Evolutionary conservation across 2,888 invertebrate genomes (phyloP).

Genomic region (Reticulitermes lucifugus): DNA sequence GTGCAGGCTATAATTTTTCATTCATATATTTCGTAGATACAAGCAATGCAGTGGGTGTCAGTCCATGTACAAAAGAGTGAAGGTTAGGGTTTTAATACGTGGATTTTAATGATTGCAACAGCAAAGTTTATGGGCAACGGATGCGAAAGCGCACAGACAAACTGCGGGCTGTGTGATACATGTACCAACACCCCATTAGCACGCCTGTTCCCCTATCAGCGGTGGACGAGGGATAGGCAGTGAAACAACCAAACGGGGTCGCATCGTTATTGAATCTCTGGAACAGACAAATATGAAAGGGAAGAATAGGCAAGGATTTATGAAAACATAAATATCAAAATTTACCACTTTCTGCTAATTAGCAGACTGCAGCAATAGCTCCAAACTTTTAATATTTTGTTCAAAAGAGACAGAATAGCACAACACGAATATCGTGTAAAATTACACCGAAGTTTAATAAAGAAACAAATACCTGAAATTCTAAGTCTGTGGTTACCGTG

Average conservation of each 20-base stretch:
- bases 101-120: constrained; percentile 26
- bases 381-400: too few relatives aligned
- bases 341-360: background rate
- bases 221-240: background rate
- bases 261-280: background rate
- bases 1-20: constrained; percentile 32
- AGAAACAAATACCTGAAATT: too few relatives aligned
- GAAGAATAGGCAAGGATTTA: background rate
- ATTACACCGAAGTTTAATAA: too few relatives aligned
- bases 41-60: constrained; percentile 33
- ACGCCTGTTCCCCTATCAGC: background rate
- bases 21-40: background rate
- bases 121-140: constrained; percentile 31
- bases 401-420: too few relatives aligned
- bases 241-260: background rate
- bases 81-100: constrained; percentile 18
- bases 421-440: too few relatives aligned
- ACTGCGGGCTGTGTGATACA: constrained; percentile 19
- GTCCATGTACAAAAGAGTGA: constrained; percentile 24
- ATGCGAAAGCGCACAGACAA: constrained; percentile 3
- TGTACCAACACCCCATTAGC: background rate
- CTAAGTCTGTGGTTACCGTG: too few relatives aligned
- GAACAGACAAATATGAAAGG: background rate
- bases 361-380: too few relatives aligned
- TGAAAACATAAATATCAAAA: background rate